phyloP scores from a whole-genome alignment of 2,888 invertebrate species.

The Pteria penguin region DNA sequence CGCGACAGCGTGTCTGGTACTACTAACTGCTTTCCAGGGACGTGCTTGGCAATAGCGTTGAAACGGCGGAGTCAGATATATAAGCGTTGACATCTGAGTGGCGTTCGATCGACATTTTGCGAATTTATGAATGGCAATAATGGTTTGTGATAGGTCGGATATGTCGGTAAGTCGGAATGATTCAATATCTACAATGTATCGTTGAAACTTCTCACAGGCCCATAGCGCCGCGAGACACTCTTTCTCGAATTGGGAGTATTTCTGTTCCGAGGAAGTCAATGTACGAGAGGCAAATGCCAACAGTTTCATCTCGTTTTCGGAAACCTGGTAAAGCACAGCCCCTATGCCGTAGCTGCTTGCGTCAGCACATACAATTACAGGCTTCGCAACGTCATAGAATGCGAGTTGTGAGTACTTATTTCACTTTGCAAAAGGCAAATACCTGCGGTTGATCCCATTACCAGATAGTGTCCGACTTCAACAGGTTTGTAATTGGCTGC shows the following conservation, averaged over 20 bases:
- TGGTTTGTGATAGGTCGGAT: too few species aligned
- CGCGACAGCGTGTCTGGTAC: constrained; percentile 51
- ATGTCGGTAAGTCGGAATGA: constrained; percentile 38
- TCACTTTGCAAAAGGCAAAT: not conserved
- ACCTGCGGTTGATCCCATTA: constrained; percentile 10
- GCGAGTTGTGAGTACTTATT: constrained; percentile 5
- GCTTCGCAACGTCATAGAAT: constrained; percentile 10
- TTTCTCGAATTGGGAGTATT: constrained; percentile 21
- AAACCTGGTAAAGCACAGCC: constrained; percentile 1
- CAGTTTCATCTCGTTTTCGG: not conserved
- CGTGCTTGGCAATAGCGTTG: constrained; percentile 28
- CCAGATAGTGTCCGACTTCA: not conserved
- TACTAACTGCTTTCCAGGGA: constrained; percentile 48
- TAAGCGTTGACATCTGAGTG: constrained; percentile 49
- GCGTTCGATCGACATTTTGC: constrained; percentile 40
- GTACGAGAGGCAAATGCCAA: constrained; percentile 12
- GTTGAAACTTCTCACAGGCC: constrained; percentile 24
- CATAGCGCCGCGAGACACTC: constrained; percentile 11
- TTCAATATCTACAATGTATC: constrained; percentile 43
- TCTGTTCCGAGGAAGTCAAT: constrained; percentile 7
- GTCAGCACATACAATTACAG: constrained; percentile 9
- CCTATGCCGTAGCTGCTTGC: constrained; percentile 3
- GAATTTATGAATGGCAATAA: constrained; percentile 50
- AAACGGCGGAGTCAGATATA: constrained; percentile 44
- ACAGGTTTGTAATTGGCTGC: not conserved